Evolutionary conservation across 1,140 invertebrate species (phyloP).

Genomic region (Brachionus rotundiformis): DNA sequence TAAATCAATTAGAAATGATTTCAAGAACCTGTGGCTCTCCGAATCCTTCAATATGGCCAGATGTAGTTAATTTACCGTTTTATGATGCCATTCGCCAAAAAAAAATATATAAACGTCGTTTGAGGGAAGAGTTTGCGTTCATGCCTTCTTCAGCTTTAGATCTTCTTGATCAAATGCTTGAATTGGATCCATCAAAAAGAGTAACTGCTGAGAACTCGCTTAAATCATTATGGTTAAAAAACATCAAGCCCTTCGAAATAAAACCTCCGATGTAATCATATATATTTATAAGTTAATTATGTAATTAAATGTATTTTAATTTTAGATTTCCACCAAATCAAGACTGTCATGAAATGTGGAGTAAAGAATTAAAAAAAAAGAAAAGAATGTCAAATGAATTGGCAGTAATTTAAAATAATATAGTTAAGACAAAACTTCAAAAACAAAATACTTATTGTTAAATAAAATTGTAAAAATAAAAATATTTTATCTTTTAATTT

Average conservation of each 20-base stretch:
- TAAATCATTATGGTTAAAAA: slow-evolving; percentile 87
- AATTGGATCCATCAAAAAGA: slow-evolving; percentile 86
- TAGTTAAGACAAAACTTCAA: not conserved
- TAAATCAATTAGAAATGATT: slow-evolving; percentile 91
- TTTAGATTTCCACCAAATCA: slow-evolving; percentile 41
- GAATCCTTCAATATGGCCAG: slow-evolving; percentile 93
- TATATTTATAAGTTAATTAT: not conserved
- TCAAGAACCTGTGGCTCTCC: slow-evolving; percentile 92
- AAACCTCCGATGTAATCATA: slow-evolving; percentile 70
- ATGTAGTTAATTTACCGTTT: slow-evolving; percentile 87
- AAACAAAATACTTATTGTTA: too few species aligned
- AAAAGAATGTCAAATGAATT: not conserved
- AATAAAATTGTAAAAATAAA: slow-evolving; percentile 2
- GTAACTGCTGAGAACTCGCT: slow-evolving; percentile 92
- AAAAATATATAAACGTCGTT: slow-evolving; percentile 79
- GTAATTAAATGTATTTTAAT: not conserved
- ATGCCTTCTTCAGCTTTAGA: slow-evolving; percentile 74
- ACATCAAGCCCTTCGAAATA: slow-evolving; percentile 78
- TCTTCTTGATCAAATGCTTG: slow-evolving; percentile 91
- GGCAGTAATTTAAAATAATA: not conserved
- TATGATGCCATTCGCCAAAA: slow-evolving; percentile 90
- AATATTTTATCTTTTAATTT: not conserved
- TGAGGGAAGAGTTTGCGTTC: slow-evolving; percentile 79
- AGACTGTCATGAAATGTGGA: slow-evolving; percentile 52
- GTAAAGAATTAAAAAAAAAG: slow-evolving; percentile 44